A percentile compares a stretch with the other conserved stretches of the same genome.
These are phyloP conservation scores for Butorides virescens DNA, from an alignment of 2,113 vertebrate genomes.

Conservation along the genomic window DNA sequence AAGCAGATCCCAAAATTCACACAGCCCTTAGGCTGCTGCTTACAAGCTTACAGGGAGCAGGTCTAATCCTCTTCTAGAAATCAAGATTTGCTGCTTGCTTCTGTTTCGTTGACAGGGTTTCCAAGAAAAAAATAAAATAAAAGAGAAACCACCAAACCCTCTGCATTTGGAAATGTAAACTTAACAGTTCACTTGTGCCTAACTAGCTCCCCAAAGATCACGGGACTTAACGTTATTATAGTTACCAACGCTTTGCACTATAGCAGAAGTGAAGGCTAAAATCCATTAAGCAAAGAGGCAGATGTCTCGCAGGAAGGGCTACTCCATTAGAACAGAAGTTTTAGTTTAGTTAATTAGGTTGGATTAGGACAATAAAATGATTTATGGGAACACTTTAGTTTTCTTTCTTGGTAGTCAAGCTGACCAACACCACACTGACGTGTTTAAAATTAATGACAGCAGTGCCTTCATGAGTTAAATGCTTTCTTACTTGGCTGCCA, in stretches of 20 bases:
- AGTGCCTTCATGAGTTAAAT: conserved; percentile 53
- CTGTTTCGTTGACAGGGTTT: background rate
- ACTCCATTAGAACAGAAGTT: background rate
- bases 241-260: background rate
- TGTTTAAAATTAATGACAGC: conserved; percentile 52
- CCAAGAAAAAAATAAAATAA: background rate
- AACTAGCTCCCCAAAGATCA: background rate
- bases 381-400: conserved; percentile 55
- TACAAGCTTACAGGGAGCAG: background rate
- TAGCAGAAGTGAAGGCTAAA: background rate
- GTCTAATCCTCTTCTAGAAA: background rate
- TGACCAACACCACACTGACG: conserved; percentile 30
- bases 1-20: background rate
- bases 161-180: background rate
- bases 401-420: conserved; percentile 40
- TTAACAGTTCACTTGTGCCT: background rate
- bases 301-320: conserved; percentile 52
- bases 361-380: conserved; percentile 57
- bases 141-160: too few relatives aligned
- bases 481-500: conserved; percentile 31
- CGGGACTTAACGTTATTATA: background rate
- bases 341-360: conserved; percentile 51
- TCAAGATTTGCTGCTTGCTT: background rate
- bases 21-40: background rate
- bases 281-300: conserved; percentile 39